Evolutionary conservation across 2,888 invertebrate genomes (phyloP), one percentile per base, ranked within the genome.

Genomic region (Meta bourneti): DNA sequence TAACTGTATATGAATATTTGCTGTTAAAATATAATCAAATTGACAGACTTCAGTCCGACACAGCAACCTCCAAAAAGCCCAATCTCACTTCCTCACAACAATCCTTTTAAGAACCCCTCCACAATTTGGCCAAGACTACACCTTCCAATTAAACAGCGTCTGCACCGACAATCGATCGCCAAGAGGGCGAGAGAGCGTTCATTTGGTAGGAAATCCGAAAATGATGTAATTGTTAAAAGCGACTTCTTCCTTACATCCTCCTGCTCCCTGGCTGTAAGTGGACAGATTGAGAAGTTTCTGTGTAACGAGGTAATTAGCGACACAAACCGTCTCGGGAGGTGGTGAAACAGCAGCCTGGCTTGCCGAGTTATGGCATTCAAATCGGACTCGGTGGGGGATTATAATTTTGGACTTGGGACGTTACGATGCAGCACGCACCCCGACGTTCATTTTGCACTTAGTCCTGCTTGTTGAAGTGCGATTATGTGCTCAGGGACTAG

Each of bases 221-320:
- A 70, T 81, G 75, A 75, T 81, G 81, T 82, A 82, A 89, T 89
- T 82, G 89, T 89, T 80, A 74, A 54, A 80, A 81, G 34, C 16
- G 70, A 82, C 51, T 51, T 82, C n/a, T 16, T 54, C 11, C 48
- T 48, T n/a, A 51, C 54, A 61, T 61, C 48, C 81, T 49, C 48
- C 48, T 19, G 20, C 81, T 52, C 52, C 85, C 77, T 11, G 11
- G 83, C n/a, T 69, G 51, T 16, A 52, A 54, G 72, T 52, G 71
- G 75, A 82, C 82, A 49, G 82, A 89, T 77, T 89, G 81, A 88
- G 54, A 88, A 88, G 72, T 88, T 81, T 69, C 52, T 48, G n/a
- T 20, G 69, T 83, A 82, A 89, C 82, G 82, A 89, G 82, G 89
- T 82, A 89, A 89, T 89, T 89, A 89, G 89, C 34, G 82, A 54